Evolutionary conservation across 2,888 invertebrate species (phyloP), one percentile per base, ranked within the genome.

Genomic region (Drosophila maculinotata): DNA sequence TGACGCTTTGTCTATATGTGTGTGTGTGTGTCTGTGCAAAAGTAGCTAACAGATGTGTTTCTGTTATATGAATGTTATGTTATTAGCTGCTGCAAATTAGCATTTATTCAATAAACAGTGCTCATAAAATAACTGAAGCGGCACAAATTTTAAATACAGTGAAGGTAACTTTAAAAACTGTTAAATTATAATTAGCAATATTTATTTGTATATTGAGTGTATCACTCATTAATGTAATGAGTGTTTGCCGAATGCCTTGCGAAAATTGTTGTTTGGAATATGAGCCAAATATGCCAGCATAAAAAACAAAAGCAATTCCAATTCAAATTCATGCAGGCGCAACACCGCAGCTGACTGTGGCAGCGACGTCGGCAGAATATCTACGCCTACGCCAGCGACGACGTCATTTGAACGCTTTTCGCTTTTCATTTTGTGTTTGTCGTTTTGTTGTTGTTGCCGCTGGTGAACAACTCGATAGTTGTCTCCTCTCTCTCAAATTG

Each of bases 391-490:
- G 62, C 45, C 45, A 70, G 41, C 66, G 35, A 64, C 79, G 76
- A 76, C 79, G 76, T 73, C 84, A 81, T 70, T 54, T 66, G 35
- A 57, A 64, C 58, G 75, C 77, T 76, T 80, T 77, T 81, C 74
- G 69, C 71, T 71, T 88, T 88, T 76, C 69, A 68, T 68, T 80
- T 83, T 68, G 48, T 57, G 51, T 63, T 74, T 64, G 64, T 63
- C 54, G 63, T 49, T 51, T 59, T 60, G 28, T 48, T 47, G n/a
- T 44, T 45, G 30, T 45, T 48, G 39, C 10, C 20, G 47, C 26
- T 15, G 20, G 20, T 4, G 44, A 38, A 39, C 41, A 57, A 59
- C 48, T 49, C 57, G 45, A 72, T 76, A 66, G 71, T 63, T 72
- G 56, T 67, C 49, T 76, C 54, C 42, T 51, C 20, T 44, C 52